Percentiles rank a stretch among this genome's conserved stretches.
Conservation (phyloP, 2,113 vertebrate genomes). For the Caranx ignobilis region DNA sequence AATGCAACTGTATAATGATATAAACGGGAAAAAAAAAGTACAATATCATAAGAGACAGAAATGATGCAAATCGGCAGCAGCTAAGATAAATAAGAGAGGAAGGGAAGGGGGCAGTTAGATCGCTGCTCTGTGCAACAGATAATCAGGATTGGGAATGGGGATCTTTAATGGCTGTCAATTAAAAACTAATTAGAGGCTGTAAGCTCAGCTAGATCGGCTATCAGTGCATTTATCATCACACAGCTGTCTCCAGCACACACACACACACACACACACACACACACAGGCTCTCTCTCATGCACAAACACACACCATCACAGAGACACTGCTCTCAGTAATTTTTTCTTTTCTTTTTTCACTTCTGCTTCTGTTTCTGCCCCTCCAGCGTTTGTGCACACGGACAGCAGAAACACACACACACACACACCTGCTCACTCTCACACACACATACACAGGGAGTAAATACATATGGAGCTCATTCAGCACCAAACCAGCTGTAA, state of each 20-base stretch:
- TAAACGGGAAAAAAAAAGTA: not conserved
- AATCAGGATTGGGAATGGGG: slow-evolving; percentile 73
- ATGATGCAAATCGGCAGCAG: slow-evolving; percentile 23
- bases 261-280: slow-evolving; percentile 12
- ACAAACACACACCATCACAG: slow-evolving; percentile 41
- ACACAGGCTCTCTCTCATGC: not conserved
- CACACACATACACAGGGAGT: slow-evolving; percentile 47
- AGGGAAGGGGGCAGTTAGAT: slow-evolving; percentile 49
- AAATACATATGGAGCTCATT: slow-evolving; percentile 74
- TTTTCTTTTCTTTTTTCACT: slow-evolving; percentile 12
- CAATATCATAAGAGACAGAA: not conserved
- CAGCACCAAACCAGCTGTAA: slow-evolving; percentile 70
- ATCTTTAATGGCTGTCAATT: slow-evolving; percentile 83
- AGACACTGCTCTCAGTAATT: slow-evolving; percentile 30
- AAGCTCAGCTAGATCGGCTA: slow-evolving; percentile 75
- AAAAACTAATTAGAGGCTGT: slow-evolving; percentile 82
- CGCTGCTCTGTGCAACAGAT: slow-evolving; percentile 64
- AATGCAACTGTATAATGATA: not conserved
- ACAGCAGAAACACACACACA: not conserved
- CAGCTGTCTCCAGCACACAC: slow-evolving; percentile 60
- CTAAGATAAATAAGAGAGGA: slow-evolving; percentile 36
- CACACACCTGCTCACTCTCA: slow-evolving; percentile 18
- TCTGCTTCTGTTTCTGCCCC: slow-evolving; percentile 15
- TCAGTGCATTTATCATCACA: slow-evolving; percentile 79
- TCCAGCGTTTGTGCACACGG: slow-evolving; percentile 23